Percentiles rank a stretch among this genome's conserved stretches.
Evolutionary conservation across 2,797 vertebrate genomes (phyloP).

Genomic region (Micrastur ruficollis): DNA sequence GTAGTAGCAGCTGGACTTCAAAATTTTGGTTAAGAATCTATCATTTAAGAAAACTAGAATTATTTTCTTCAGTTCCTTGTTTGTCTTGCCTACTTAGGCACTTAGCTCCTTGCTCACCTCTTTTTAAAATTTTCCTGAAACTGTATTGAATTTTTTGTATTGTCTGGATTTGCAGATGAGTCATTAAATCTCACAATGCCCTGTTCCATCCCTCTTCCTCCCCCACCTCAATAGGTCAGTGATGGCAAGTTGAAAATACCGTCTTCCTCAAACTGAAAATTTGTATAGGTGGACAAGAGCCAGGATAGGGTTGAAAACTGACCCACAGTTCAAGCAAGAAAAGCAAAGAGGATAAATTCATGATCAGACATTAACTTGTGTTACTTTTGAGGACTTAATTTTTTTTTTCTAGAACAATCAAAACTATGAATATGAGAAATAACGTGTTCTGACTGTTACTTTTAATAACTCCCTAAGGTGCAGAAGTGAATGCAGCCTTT

Average conservation of each 20-base stretch:
- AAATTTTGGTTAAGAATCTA: not conserved
- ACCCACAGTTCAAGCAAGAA: not conserved
- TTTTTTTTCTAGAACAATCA: not conserved
- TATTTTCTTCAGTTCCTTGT: not conserved
- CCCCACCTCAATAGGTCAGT: not conserved
- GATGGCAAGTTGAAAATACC: not conserved
- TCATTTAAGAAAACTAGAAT: not conserved
- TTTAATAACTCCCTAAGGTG: not conserved
- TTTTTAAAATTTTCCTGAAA: not conserved
- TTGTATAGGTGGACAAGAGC: not conserved
- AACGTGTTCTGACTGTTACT: not conserved
- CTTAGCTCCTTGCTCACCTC: not conserved
- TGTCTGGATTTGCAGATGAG: not conserved
- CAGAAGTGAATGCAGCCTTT: not conserved
- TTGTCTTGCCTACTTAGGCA: not conserved
- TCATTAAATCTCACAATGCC: not conserved
- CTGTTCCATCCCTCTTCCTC: not conserved
- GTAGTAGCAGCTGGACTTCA: not conserved
- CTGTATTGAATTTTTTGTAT: not conserved
- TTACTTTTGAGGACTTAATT: not conserved
- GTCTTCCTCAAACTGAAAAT: not conserved
- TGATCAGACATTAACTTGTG: not conserved
- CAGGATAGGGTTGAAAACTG: not conserved
- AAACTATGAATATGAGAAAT: not conserved
- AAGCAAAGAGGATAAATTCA: not conserved